Evolutionary conservation across 2,888 invertebrate genomes (phyloP), one percentile per base, ranked within the genome.

Genomic region (Sesia bembeciformis): DNA sequence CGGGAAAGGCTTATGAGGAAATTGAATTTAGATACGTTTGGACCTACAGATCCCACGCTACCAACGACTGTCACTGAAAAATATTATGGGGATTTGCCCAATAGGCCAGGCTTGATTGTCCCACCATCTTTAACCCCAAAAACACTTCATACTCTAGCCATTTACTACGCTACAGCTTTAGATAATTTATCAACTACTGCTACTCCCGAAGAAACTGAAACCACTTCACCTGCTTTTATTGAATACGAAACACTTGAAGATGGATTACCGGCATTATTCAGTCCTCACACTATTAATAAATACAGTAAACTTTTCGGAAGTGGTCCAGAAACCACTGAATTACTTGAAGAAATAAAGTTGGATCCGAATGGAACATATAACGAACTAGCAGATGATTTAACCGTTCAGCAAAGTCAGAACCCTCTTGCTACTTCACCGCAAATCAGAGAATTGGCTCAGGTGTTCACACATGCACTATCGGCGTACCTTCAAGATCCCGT

Each of bases 401-500:
- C 92, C 51, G 81, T 91, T 54, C 90, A 93, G 67, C 92, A 94
- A 77, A 90, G 93, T 65, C 91, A 92, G 67, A 91, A 92, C 39
- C 92, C 93, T 0, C 75, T 94, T 4, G 91, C 92, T 6, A 88
- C 78, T 41, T 90, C 81, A 59, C 91, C 94, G n/a, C 91, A 93
- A 77, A 91, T 96, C 0, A 90, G 96, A 53, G 94, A 96, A 76
- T 78, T 96, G 4, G 96, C 96, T 0, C 94, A 95, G 78, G 94
- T 96, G 3, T 96, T 96, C 66, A 96, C 96, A 0, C 93, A 95
- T 68, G 96, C 96, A 0, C 78, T 96, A 8, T 94, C 95, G 1
- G 95, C 94, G 0, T 96, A 96, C 64, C 84, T 96, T 4, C 94
- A 96, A 76, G 94, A 96, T 76, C 96, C 96, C 0, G 93, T 93